Base-by-base conservation (phyloP, 1,140 invertebrate species). In the Aphelenchoides besseyi region DNA sequence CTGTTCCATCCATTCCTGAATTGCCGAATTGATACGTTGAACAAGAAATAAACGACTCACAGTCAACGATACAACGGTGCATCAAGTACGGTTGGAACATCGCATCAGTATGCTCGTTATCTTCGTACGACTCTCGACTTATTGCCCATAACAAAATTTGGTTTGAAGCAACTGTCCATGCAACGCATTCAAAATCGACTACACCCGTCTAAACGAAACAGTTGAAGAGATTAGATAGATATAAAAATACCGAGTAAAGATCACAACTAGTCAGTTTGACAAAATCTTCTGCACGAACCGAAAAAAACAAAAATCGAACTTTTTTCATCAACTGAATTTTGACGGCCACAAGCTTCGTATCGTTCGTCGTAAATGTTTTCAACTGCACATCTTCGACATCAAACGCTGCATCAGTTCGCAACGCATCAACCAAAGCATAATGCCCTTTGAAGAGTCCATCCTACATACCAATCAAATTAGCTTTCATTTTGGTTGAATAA, bases 71-170 rank as follows among this genome's bases (percentile, higher is more conserved):
- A 53, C 63, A 66, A 12, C 30, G 30, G 16, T 33, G 30, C 16
- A 66, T 29, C 3, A 37, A 53, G 30, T 66, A 66, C 30, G 63
- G 63, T 3, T 66, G 63, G 32, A 66, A 66, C 63, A 66, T 66
- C 12, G 32, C 16, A 8, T 37, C 36, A 23, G 32, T 16, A n/a
- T 12, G 30, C 63, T 37, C 32, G 30, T 66, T 29, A 26, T 66
- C 63, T 12, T 66, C 63, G 36, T 36, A 66, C 12, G 63, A 66
- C 30, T 66, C 63, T 53, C 63, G 63, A 37, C 26, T 66, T 16
- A 33, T 36, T n/a, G 36, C 32, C 63, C 63, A 66, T 16, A 66
- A 33, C 16, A 33, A 16, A 3, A 66, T 29, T 28, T 41, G 16
- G 16, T 66, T 16, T 53, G 16, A 18, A 12, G 9, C 18, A 16